Evolutionary conservation across 2,113 vertebrate genomes (phyloP).

Genomic region (Upupa epops): DNA sequence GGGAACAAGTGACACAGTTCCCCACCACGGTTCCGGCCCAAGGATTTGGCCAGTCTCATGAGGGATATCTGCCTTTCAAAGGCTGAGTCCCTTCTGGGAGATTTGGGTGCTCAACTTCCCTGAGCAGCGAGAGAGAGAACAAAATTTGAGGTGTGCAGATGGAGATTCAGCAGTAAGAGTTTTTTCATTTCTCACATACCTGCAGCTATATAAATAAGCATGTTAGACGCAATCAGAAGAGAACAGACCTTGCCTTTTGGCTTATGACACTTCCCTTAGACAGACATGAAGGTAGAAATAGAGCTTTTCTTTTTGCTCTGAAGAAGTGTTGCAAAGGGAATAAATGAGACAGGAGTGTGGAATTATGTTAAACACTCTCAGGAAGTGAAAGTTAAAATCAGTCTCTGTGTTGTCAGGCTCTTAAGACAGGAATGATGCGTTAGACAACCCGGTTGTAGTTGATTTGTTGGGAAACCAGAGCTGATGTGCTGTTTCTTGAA

Average conservation of each 20-base stretch:
- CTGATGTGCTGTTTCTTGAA: conserved; percentile 28
- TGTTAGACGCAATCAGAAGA: not conserved
- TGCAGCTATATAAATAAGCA: not conserved
- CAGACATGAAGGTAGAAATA: not conserved
- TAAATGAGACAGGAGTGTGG: not conserved
- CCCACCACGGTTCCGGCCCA: accelerated
- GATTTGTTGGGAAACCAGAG: conserved; percentile 57
- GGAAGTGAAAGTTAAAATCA: conserved; percentile 33
- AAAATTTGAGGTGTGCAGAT: not conserved
- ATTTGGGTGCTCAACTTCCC: not conserved
- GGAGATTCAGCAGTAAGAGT: not conserved
- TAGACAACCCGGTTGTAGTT: conserved; percentile 49
- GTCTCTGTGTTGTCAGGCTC: conserved; percentile 14
- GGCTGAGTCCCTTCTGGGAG: not conserved
- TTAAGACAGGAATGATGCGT: conserved; percentile 56
- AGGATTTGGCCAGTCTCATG: not conserved
- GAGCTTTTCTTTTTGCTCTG: not conserved
- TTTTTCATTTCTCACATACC: not conserved
- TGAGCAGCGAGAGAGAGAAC: not conserved
- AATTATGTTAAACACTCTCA: not conserved
- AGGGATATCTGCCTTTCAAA: not conserved
- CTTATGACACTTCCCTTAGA: not conserved
- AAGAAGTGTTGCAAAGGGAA: not conserved
- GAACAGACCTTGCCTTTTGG: not conserved
- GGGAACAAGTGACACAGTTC: not conserved